A percentile compares a stretch with the other conserved stretches of the same genome.
These are phyloP conservation scores for Malurus alboscapulatus DNA, from an alignment of 2,113 vertebrate species.

Conservation along the genomic window DNA sequence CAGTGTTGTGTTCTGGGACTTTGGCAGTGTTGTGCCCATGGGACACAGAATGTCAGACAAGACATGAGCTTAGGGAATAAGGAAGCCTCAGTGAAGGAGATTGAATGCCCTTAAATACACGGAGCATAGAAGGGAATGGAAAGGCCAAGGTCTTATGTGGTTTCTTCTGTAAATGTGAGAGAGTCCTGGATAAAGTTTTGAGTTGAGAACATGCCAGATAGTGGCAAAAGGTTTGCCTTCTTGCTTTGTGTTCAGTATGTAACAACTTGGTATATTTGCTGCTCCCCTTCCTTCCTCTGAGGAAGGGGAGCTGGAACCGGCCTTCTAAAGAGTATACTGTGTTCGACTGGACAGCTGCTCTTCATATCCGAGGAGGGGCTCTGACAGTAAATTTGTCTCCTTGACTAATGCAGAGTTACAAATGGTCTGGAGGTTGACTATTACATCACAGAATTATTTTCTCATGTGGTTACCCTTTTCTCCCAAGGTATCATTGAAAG, in stretches of 20 bases:
- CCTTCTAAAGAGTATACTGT: not conserved
- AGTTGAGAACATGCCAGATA: not conserved
- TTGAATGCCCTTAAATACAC: not conserved
- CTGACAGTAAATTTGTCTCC: not conserved
- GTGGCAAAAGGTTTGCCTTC: not conserved
- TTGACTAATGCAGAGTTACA: not conserved
- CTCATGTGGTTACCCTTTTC: not conserved
- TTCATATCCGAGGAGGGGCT: not conserved
- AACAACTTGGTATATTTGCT: not conserved
- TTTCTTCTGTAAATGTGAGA: not conserved
- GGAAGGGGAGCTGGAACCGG: not conserved
- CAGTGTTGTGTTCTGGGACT: not conserved
- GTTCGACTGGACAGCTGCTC: not conserved
- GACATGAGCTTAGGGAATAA: not conserved
- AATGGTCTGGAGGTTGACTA: not conserved
- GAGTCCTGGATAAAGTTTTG: not conserved
- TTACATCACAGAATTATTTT: not conserved
- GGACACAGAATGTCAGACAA: not conserved
- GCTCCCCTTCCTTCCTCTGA: not conserved
- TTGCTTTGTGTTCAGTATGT: not conserved
- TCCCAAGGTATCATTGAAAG: conserved; percentile 89
- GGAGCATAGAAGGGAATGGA: not conserved
- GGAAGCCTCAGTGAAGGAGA: not conserved
- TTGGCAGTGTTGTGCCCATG: not conserved
- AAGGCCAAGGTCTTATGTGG: not conserved